phyloP scores from a whole-genome alignment of 1,140 invertebrate genomes.

The Dryas iulia region DNA sequence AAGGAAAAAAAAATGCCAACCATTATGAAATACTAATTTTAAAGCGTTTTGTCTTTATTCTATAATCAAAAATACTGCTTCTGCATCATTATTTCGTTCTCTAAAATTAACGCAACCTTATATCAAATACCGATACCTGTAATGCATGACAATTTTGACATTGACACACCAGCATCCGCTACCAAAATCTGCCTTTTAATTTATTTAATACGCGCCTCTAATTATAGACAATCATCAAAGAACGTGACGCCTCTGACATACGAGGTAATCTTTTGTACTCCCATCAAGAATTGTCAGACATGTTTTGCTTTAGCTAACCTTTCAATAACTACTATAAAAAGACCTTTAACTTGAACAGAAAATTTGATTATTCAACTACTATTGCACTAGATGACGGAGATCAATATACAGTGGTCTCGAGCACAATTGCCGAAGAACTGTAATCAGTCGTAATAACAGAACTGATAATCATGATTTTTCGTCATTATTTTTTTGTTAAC shows the following conservation, averaged over 20 bases:
- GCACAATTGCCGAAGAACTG: constrained; percentile 57
- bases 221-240: constrained; percentile 67
- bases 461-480: constrained; percentile 52
- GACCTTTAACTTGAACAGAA: constrained; percentile 6
- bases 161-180: constrained; percentile 48
- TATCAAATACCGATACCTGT: not conserved
- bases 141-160: constrained; percentile 47
- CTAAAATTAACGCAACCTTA: not conserved
- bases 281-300: constrained; percentile 64
- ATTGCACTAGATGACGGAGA: constrained; percentile 17
- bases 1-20: too few relatives aligned
- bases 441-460: constrained; percentile 71
- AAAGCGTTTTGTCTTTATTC: not conserved
- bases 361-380: not conserved
- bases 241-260: constrained; percentile 67
- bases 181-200: constrained; percentile 65
- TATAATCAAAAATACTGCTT: not conserved
- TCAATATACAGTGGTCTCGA: constrained; percentile 39
- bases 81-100: not conserved
- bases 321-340: constrained; percentile 37
- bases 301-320: constrained; percentile 60
- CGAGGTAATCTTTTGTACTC: constrained; percentile 74
- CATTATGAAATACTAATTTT: not conserved
- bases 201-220: constrained; percentile 69
- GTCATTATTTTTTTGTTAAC: constrained; percentile 56